These are phyloP conservation scores for Rhabdophis nuchalis DNA, from an alignment of 2,797 vertebrate species.

Conservation along the genomic window DNA sequence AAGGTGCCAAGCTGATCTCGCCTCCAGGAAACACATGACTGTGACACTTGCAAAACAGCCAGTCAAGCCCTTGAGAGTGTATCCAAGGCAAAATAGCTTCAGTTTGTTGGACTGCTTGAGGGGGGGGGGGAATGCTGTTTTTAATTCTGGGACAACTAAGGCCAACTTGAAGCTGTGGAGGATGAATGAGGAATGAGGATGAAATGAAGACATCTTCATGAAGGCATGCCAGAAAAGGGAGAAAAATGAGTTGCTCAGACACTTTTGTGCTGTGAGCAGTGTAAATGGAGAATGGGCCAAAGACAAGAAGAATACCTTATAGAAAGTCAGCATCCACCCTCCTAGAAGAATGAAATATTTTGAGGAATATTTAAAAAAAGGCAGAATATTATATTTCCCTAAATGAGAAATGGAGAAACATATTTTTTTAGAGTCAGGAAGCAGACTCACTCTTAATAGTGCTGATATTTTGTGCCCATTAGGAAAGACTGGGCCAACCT, in stretches of 20 bases:
- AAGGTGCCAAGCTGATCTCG: background rate
- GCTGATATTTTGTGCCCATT: too few relatives aligned
- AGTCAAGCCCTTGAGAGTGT: background rate
- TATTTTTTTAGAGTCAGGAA: too few relatives aligned
- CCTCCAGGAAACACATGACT: background rate
- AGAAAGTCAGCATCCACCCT: too few relatives aligned
- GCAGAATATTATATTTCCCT: too few relatives aligned
- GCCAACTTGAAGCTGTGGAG: background rate
- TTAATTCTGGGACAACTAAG: background rate
- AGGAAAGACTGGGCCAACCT: too few relatives aligned
- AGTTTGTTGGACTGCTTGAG: background rate
- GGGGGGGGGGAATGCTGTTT: background rate
- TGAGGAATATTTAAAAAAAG: too few relatives aligned
- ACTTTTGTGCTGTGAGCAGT: background rate
- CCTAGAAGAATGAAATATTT: too few relatives aligned
- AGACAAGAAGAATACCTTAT: background rate
- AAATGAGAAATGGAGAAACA: too few relatives aligned
- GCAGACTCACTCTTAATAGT: too few relatives aligned
- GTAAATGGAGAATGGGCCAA: background rate
- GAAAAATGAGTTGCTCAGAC: fast-evolving
- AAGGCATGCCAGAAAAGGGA: background rate
- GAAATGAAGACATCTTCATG: background rate
- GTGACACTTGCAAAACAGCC: background rate
- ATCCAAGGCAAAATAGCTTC: background rate
- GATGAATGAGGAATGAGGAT: background rate